Evolutionary conservation across 37 sponge, comb jelly and placozoan species (phyloP).

Genomic region (Aplysina aerophoba): DNA sequence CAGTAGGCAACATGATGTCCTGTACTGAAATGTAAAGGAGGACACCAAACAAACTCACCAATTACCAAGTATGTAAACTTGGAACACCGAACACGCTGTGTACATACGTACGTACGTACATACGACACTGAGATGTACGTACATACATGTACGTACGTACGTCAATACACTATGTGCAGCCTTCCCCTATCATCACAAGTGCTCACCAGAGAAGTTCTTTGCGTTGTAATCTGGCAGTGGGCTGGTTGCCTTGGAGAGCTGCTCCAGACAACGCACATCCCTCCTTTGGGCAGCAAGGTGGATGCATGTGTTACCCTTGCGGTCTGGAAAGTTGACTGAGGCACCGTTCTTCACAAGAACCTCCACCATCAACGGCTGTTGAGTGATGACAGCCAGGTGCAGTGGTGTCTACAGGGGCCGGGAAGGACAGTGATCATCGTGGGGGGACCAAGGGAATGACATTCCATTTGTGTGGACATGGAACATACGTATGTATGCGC

Average conservation of each 20-base stretch:
- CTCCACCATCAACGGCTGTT: conserved; percentile 70
- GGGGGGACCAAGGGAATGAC: neutral
- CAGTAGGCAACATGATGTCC: neutral
- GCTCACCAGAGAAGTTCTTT: conserved; percentile 74
- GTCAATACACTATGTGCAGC: no score
- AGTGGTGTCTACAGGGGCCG: conserved; percentile 73
- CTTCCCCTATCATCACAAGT: no score
- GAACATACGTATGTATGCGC: neutral
- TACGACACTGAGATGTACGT: neutral
- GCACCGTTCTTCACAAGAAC: conserved; percentile 73
- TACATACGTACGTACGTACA: no score
- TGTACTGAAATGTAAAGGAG: neutral
- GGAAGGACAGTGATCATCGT: neutral
- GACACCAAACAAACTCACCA: no score
- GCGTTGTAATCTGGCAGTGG: conserved; percentile 76
- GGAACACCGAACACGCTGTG: no score
- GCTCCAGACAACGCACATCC: conserved; percentile 54
- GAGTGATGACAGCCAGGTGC: conserved; percentile 85
- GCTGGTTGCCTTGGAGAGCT: conserved; percentile 59
- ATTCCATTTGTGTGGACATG: conserved; percentile 7
- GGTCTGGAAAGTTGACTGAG: conserved; percentile 80
- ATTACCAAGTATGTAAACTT: no score
- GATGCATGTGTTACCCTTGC: conserved; percentile 71
- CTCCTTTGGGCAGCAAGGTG: conserved; percentile 77
- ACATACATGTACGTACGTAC: conserved; percentile 6